These are phyloP conservation scores for Drosophila mettleri DNA, from an alignment of 2,888 invertebrate species.

Conservation along the genomic window DNA sequence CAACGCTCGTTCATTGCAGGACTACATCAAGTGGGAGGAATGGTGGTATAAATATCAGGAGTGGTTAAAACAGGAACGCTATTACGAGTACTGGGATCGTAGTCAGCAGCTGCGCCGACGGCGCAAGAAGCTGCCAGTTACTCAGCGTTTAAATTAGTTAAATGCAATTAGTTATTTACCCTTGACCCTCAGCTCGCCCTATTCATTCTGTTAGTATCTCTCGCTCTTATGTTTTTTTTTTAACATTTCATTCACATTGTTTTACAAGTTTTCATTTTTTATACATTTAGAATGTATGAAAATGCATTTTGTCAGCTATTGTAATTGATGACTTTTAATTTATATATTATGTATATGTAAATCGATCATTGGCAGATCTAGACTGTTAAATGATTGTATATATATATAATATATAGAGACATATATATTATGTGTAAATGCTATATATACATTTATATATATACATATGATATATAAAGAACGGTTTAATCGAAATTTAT, in stretches of 20 bases:
- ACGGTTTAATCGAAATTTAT: slow-evolving; percentile 36
- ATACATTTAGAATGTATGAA: slow-evolving; percentile 73
- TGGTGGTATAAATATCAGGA: slow-evolving; percentile 97
- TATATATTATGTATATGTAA: slow-evolving; percentile 51
- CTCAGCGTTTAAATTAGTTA: slow-evolving; percentile 84
- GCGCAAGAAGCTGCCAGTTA: slow-evolving; percentile 85
- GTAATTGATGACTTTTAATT: slow-evolving; percentile 51
- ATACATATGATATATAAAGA: slow-evolving; percentile 40
- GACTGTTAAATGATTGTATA: slow-evolving; percentile 24
- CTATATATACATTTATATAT: slow-evolving; percentile 37
- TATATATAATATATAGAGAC: slow-evolving; percentile 44
- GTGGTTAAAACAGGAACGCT: slow-evolving; percentile 90
- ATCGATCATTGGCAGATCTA: slow-evolving; percentile 21
- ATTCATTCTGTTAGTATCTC: slow-evolving; percentile 19
- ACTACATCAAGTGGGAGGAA: slow-evolving; percentile 96
- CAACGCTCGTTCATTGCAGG: slow-evolving; percentile 84
- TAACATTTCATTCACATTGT: slow-evolving; percentile 19
- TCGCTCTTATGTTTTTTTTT: slow-evolving; percentile 17
- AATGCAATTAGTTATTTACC: slow-evolving; percentile 20
- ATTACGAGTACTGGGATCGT: slow-evolving; percentile 85
- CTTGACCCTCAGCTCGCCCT: not conserved
- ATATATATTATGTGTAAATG: too few relatives aligned
- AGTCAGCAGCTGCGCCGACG: slow-evolving; percentile 84
- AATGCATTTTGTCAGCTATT: slow-evolving; percentile 65
- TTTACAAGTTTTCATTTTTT: slow-evolving; percentile 39